Evolutionary conservation across 2,797 vertebrate species (phyloP).

Genomic region (Eulemur coronatus): DNA sequence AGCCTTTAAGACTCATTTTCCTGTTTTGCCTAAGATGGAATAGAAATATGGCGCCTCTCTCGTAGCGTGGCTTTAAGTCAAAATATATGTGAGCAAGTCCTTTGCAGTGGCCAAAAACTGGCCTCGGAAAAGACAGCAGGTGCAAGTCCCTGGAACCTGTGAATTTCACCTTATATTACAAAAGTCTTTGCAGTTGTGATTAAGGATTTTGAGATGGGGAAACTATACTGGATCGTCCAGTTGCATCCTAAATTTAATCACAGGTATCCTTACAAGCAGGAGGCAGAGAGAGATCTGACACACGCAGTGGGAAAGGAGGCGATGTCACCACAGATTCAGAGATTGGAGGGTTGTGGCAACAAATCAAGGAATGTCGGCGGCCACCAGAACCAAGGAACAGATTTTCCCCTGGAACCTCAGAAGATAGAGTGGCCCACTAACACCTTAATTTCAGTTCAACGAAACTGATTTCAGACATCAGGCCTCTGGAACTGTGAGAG

Average conservation of each 20-base stretch:
- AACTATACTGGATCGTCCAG: background rate
- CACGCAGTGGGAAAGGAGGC: background rate
- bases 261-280: background rate
- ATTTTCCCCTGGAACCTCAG: background rate
- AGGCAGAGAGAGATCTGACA: background rate
- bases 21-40: background rate
- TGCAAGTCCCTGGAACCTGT: background rate
- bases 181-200: background rate
- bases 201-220: background rate
- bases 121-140: background rate
- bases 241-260: background rate
- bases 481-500: background rate
- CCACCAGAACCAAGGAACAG: background rate
- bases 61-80: background rate
- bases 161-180: background rate
- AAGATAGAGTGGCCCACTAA: background rate
- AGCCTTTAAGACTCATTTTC: background rate
- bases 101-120: background rate
- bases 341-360: fast-evolving
- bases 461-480: background rate
- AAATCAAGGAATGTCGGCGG: background rate
- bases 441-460: background rate
- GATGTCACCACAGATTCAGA: background rate
- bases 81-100: background rate
- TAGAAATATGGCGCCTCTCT: background rate